A percentile compares a stretch with the other conserved stretches of the same genome.
Conservation (phyloP, 2,888 invertebrate genomes). For the Malthinus seriepunctatus region DNA sequence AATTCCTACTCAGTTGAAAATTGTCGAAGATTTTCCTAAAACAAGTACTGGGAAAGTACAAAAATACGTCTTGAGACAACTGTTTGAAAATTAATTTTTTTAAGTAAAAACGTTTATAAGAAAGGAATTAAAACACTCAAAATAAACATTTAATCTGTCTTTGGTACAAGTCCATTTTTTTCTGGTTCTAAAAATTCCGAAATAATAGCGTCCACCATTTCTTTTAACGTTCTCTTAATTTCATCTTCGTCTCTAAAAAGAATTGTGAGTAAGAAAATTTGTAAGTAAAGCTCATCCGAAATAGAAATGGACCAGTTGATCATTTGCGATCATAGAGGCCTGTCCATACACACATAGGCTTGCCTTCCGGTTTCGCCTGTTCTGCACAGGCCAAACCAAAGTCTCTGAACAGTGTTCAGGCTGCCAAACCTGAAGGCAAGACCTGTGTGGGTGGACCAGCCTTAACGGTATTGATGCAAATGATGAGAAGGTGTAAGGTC, state of each 20-base stretch:
- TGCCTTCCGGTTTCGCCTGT: no score
- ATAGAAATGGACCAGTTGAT: slow-evolving; percentile 3
- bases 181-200: slow-evolving; percentile 81
- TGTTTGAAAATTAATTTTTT: slow-evolving; percentile 5
- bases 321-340: no score
- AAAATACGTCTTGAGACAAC: slow-evolving; percentile 64
- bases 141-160: slow-evolving; percentile 35
- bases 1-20: slow-evolving; percentile 72
- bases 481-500: no score
- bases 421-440: no score
- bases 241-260: slow-evolving; percentile 67
- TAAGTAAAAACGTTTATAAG: background rate
- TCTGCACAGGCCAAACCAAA: no score
- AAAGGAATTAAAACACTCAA: no score
- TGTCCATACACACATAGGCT: no score
- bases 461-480: no score
- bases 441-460: no score
- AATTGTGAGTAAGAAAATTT: no score
- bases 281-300: no score
- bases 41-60: slow-evolving; percentile 85
- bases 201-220: slow-evolving; percentile 78
- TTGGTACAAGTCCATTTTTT: slow-evolving; percentile 64
- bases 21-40: slow-evolving; percentile 74
- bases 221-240: slow-evolving; percentile 64
- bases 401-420: no score